phyloP scores from a whole-genome alignment of 1,140 invertebrate genomes.

The Lasioglossum albipes region DNA sequence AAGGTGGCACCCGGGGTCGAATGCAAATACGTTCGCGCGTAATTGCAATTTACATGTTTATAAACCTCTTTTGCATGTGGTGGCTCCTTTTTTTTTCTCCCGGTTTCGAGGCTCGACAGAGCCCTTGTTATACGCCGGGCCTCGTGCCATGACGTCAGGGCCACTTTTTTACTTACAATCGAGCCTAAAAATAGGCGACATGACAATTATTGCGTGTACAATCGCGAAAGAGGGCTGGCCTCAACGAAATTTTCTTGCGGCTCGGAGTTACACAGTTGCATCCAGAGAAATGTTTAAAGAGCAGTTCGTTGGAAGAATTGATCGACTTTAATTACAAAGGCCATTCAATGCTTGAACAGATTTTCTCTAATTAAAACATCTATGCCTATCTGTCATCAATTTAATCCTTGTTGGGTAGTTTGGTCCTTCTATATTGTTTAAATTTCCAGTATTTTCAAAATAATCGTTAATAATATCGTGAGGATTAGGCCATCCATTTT shows the following conservation, averaged over 20 bases:
- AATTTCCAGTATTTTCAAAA: slow-evolving; percentile 62
- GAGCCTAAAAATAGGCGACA: slow-evolving; percentile 55
- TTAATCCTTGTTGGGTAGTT: slow-evolving; percentile 79
- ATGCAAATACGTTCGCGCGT: slow-evolving; percentile 56
- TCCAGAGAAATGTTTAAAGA: no score
- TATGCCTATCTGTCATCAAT: background rate
- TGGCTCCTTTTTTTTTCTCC: background rate
- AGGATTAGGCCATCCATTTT: slow-evolving; percentile 54
- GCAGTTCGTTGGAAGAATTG: no score
- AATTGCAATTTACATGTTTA: slow-evolving; percentile 64
- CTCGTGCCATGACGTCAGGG: slow-evolving; percentile 20
- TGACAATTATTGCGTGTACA: slow-evolving; percentile 19
- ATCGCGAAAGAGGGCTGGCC: no score
- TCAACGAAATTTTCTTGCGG: background rate
- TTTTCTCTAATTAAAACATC: no score
- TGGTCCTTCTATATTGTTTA: slow-evolving; percentile 37
- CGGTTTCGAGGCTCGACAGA: slow-evolving; percentile 3
- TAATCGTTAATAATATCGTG: slow-evolving; percentile 68
- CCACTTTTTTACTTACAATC: slow-evolving; percentile 44
- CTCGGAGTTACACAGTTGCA: background rate
- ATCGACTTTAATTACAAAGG: no score
- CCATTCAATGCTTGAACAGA: no score
- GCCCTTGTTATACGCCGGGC: slow-evolving; percentile 19
- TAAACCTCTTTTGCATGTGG: slow-evolving; percentile 56
- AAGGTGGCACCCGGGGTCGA: slow-evolving; percentile 33